Base-by-base conservation (phyloP, 2,797 vertebrate genomes). In the Xenopus petersii region DNA sequence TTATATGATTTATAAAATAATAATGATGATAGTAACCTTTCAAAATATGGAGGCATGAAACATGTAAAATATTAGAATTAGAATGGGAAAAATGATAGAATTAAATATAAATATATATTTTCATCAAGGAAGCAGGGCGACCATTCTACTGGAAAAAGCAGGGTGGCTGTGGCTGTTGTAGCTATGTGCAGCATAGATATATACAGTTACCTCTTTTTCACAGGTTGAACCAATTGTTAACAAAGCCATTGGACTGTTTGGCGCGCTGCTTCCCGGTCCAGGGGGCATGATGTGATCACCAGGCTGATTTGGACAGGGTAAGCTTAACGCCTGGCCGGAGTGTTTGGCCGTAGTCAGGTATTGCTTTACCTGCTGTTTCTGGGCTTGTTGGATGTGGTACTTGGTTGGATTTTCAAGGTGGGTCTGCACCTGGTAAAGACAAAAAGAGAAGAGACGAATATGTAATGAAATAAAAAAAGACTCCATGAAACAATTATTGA, bases 221-320 rank as follows among this genome's bases (percentile, higher is more conserved):
- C 97, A 98, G 92, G 94, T 98, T 87, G 94, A 93, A 89, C 93
- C 94, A 74, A 99, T 93, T 64, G 95, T 98, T 73, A 99, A 95
- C 90, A 98, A 91, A 64, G 97, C 96, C 96, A 98, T 98, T 12
- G 97, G 97, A 84, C 97, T 99, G 92, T 98, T 98, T 81, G 97
- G 97, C 0, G 96, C 95, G 11, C 97, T 98, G 92, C 91, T 95
- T 83, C 91, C 93, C 1, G 94, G 93, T 79, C 96, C 96, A 2
- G 96, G 94, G 4, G 96, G 95, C 95, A 98, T 95, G 87, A 95
- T 93, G 82, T 96, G 96, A 76, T 99, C 95, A 6, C 94, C 88
- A n/a, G 94, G 92, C 89, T 98, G 97, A 87, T 92, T 94, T 82
- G 94, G 91, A 83, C 95, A 96, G 77, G 95, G 95, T 88, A 98